Percentiles rank a stretch among this genome's conserved stretches.
phyloP scores from a whole-genome alignment of 2,888 invertebrate species.

The Alentia gelatinosa region DNA sequence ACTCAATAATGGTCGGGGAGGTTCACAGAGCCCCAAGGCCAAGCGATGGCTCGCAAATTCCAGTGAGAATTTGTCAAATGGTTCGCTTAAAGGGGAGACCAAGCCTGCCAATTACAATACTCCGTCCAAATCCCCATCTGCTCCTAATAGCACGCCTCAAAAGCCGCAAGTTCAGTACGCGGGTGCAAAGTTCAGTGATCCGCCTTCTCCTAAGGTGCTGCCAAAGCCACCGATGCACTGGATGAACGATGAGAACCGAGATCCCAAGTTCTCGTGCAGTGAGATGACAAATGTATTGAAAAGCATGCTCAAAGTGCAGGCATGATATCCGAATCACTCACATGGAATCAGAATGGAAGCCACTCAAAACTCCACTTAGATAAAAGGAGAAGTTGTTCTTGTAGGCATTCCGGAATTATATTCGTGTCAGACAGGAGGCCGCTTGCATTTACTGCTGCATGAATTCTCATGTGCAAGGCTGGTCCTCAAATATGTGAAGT shows the following conservation, averaged over 20 bases:
- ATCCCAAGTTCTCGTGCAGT: slow-evolving; percentile 63
- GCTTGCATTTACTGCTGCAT: slow-evolving; percentile 46
- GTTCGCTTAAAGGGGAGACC: slow-evolving; percentile 1
- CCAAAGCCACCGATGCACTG: slow-evolving; percentile 91
- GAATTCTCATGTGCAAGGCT: slow-evolving; percentile 21
- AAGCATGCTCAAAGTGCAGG: slow-evolving; percentile 76
- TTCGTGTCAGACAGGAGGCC: slow-evolving; percentile 28
- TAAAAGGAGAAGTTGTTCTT: slow-evolving; percentile 4
- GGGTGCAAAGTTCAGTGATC: slow-evolving; percentile 91
- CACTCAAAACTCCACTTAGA: not conserved
- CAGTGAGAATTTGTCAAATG: not conserved
- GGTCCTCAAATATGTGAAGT: slow-evolving; percentile 48
- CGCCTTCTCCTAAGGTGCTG: slow-evolving; percentile 89
- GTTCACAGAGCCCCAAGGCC: slow-evolving; percentile 41
- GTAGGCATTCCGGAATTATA: slow-evolving; percentile 32
- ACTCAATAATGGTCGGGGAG: not conserved
- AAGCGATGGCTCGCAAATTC: slow-evolving; percentile 1
- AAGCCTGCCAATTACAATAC: slow-evolving; percentile 4
- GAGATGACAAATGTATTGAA: slow-evolving; percentile 77
- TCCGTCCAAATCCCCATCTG: slow-evolving; percentile 32
- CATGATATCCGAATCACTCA: not conserved
- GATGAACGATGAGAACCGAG: slow-evolving; percentile 81
- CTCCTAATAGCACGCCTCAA: not conserved
- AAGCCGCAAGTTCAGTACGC: slow-evolving; percentile 81
- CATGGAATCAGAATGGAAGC: not conserved